phyloP scores from a whole-genome alignment of 1,140 invertebrate genomes.

The Prorops nasuta region DNA sequence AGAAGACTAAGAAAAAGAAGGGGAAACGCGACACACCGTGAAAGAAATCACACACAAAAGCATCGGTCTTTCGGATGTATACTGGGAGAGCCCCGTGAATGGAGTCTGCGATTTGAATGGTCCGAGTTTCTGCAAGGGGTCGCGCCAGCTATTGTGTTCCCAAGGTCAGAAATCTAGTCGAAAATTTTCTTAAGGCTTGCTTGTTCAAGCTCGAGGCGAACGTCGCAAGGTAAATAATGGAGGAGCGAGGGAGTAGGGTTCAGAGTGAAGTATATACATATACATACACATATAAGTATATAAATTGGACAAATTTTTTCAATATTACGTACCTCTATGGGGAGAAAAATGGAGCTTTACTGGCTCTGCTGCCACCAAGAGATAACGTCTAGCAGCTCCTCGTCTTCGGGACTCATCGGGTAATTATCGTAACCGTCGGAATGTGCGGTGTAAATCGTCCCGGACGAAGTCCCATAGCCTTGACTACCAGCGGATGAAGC shows the following conservation, averaged over 20 bases:
- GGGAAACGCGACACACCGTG: constrained; percentile 18
- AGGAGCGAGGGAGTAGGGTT: not conserved
- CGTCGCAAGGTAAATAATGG: constrained; percentile 15
- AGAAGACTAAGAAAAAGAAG: constrained; percentile 21
- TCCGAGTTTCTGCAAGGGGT: constrained; percentile 41
- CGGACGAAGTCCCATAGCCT: constrained; percentile 52
- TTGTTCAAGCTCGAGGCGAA: too few species aligned
- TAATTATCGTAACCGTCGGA: constrained; percentile 74
- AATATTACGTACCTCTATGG: too few species aligned
- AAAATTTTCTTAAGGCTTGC: constrained; percentile 38
- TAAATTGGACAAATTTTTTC: constrained; percentile 4
- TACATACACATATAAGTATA: too few species aligned
- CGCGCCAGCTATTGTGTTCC: constrained; percentile 42
- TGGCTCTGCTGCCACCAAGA: constrained; percentile 78
- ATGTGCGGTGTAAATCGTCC: constrained; percentile 55
- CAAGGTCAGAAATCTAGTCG: constrained; percentile 55
- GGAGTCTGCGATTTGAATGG: constrained; percentile 47
- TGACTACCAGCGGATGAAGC: constrained; percentile 62
- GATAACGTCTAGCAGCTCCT: constrained; percentile 86
- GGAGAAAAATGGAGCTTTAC: too few species aligned
- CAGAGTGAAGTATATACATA: too few species aligned
- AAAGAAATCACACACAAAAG: constrained; percentile 52
- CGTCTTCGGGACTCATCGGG: constrained; percentile 84
- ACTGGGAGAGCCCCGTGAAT: constrained; percentile 38
- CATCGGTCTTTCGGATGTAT: constrained; percentile 37